Conservation (phyloP, 2,888 invertebrate genomes). For the Dicranocentrus wangi region DNA sequence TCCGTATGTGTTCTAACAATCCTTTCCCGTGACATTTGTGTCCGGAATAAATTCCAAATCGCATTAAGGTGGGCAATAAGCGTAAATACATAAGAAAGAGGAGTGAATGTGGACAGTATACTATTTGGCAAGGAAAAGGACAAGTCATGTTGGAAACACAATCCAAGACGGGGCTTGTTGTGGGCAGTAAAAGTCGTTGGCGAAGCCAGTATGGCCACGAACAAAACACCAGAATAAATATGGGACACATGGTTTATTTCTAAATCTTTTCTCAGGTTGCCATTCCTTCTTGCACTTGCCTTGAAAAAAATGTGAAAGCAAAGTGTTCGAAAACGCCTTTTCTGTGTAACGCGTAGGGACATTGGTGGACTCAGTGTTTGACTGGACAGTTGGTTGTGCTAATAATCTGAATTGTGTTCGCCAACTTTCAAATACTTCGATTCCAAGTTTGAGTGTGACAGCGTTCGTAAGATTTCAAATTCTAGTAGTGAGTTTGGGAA, state of each 20-base stretch:
- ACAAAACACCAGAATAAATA: background rate
- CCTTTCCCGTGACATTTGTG: conserved; percentile 40
- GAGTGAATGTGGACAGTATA: conserved; percentile 21
- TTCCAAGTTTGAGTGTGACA: too few species aligned
- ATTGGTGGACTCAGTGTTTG: too few species aligned
- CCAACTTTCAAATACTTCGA: too few species aligned
- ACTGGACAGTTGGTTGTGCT: too few species aligned
- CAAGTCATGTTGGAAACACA: conserved; percentile 8
- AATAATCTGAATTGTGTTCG: too few species aligned
- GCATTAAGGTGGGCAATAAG: conserved; percentile 53
- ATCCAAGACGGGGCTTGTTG: conserved; percentile 28
- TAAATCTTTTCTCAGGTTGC: conserved; percentile 31
- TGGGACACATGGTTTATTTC: conserved; percentile 15
- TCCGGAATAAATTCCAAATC: conserved; percentile 48
- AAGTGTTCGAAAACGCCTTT: conserved; percentile 35
- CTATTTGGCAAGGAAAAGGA: conserved; percentile 23
- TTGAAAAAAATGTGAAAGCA: background rate
- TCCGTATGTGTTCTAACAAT: background rate
- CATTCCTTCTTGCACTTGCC: background rate
- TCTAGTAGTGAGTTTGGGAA: too few species aligned
- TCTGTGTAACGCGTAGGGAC: conserved; percentile 23
- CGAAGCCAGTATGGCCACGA: conserved; percentile 4
- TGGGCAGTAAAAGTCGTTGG: conserved; percentile 36
- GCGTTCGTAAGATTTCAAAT: too few species aligned
- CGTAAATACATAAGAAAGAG: conserved; percentile 25